Base-by-base conservation (phyloP, 2,113 vertebrate genomes). In the Anarhynchus alexandrinus region DNA sequence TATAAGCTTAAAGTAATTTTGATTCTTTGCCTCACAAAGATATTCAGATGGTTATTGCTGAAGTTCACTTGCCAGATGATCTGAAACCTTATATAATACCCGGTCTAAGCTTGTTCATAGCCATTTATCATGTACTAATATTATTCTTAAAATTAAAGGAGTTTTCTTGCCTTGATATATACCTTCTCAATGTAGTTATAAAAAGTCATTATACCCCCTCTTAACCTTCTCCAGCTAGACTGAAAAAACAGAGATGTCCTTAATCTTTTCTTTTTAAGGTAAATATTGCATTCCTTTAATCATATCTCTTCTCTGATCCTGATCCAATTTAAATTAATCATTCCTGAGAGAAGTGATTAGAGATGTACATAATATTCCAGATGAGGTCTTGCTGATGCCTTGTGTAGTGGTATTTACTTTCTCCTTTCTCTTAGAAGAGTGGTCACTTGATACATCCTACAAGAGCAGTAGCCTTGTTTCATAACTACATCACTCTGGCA, bases 261-360 rank as follows among this genome's bases (percentile, higher is more conserved):
- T 90, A 90, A 88, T 96, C 70, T 92, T 87, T 85, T 82, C 30
- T 72, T 52, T 83, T 29, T 77, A 78, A 62, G 15, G 51, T 81
- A 93, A 97, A 97, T 73, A 93, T 77, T 90, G 14, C 8, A 64
- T 82, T 92, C 55, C 23, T 76, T 90, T 88, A 88, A 80, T 80
- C 38, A 36, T 79, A 76, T 59, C 5, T 62, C 29, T 82, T 76
- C 29, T 71, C 66, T 79, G 65, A 91, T 79, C 85, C 32, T 65
- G 25, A 81, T 84, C 40, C 36, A 79, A 88, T 86, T 94, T 78
- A 94, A 94, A 81, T 89, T 92, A 93, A 87, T 82, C 10, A 55
- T 86, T 93, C 57, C 34, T 57, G 43, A 85, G 54, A 92, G 20
- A 93, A 82, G 62, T 65, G 0, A 88, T 93, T 82, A 82, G 49